Evolutionary conservation across 1,140 invertebrate genomes (phyloP), one percentile per base, ranked within the genome.

Genomic region (Drosophila willistoni): DNA sequence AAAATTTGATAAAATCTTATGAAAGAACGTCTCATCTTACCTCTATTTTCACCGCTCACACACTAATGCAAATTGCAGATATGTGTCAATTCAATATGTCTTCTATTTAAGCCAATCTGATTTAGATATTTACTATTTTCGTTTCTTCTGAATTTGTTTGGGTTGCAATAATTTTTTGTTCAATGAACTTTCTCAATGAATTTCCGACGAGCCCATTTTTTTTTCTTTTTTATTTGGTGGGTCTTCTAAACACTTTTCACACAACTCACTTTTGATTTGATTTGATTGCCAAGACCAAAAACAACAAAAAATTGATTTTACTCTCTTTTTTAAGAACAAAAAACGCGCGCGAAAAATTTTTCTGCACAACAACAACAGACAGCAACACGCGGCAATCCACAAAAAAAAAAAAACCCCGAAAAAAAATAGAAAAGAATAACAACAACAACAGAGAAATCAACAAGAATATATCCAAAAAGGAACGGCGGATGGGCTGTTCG

Each of bases 341-440:
- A 51, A 51, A 19, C 17, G 17, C 44, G 44, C 44, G 44, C 44
- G 44, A 19, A 22, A 51, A 51, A 12, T 47, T 17, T 17, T 47
- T 19, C 44, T 17, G 1, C 44, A 47, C 44, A 19, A 47, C 7
- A 47, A 13, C 9, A 19, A 13, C 44, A 14, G 4, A 9, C 9
- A 10, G 44, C 17, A 19, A n/a, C 44, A 51, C 44, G 44, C 17
- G 44, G 44, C 44, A 47, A 47, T 73, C 19, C 36, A 72, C 14
- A 47, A 71, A 33, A 54, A 59, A 73, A 57, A 73, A 62, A 47
- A 47, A 66, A 67, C 41, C 64, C 51, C 14, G 41, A 70, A 67
- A 71, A 29, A 65, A 71, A 73, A 77, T 62, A 59, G 12, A 5
- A 10, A 12, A 36, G 10, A 39, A 39, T 13, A 4, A 39, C 36